phyloP scores from a whole-genome alignment of 2,797 vertebrate genomes.

The Poliocrania exsul region DNA sequence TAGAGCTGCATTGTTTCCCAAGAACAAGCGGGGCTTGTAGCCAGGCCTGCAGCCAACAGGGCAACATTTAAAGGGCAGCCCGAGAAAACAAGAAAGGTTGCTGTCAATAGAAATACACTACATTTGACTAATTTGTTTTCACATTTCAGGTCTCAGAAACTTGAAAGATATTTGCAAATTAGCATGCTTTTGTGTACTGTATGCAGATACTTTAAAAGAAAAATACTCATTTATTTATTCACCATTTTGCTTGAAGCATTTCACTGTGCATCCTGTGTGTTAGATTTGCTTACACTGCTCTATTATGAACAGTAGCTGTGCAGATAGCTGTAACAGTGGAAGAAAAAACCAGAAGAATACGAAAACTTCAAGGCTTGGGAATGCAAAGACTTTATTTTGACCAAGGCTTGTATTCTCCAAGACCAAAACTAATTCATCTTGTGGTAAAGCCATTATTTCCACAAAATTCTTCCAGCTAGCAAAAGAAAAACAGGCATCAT shows the following conservation, averaged over 20 bases:
- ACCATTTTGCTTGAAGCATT: not conserved
- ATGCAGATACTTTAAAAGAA: not conserved
- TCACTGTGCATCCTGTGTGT: not conserved
- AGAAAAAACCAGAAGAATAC: not conserved
- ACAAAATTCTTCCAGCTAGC: not conserved
- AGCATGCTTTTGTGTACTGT: not conserved
- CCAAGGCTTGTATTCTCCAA: not conserved
- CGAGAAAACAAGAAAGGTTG: conserved; percentile 6
- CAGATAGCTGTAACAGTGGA: not conserved
- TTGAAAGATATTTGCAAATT: conserved; percentile 27
- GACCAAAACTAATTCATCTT: conserved; percentile 21
- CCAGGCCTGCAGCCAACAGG: not conserved
- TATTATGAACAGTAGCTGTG: not conserved
- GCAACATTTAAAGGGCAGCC: not conserved
- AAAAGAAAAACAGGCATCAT: not conserved
- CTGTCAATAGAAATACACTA: not conserved
- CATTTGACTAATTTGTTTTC: conserved; percentile 29
- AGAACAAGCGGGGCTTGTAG: conserved; percentile 8
- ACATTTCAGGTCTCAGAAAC: conserved; percentile 27
- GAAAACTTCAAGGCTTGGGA: conserved; percentile 8
- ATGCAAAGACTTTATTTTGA: conserved; percentile 28
- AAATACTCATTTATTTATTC: not conserved
- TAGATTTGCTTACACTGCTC: not conserved
- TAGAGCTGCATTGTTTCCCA: conserved; percentile 13
- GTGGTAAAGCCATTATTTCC: not conserved